These are phyloP conservation scores for Gnathonemus echidnorhynchus DNA, from an alignment of 2,113 vertebrate species.

Conservation along the genomic window DNA sequence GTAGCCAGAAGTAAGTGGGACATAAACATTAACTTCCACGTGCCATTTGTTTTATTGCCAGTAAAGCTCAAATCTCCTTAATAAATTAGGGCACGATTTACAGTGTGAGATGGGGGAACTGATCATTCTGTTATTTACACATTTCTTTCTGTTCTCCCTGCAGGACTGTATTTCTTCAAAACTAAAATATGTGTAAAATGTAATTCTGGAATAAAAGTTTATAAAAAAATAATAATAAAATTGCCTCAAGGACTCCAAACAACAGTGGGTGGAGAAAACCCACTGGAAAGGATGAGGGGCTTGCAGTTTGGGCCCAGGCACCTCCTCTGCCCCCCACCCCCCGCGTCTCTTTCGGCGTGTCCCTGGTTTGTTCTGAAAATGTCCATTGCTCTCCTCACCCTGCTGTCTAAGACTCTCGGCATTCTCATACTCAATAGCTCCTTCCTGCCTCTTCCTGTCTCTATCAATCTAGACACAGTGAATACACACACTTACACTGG, in stretches of 20 bases:
- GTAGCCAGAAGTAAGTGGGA: constrained; percentile 46
- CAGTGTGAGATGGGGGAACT: constrained; percentile 31
- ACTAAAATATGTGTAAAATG: neutral
- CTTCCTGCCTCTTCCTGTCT: neutral
- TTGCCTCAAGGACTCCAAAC: neutral
- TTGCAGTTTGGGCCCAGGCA: neutral
- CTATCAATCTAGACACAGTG: neutral
- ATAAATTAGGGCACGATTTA: constrained; percentile 47
- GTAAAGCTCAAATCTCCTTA: constrained; percentile 37
- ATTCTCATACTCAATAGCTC: neutral
- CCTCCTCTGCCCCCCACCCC: neutral
- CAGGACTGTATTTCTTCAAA: neutral
- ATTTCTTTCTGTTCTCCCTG: neutral
- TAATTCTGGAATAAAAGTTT: neutral
- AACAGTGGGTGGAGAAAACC: neutral
- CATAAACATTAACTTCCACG: constrained; percentile 44
- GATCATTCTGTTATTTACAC: constrained; percentile 35
- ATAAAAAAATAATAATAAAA: neutral
- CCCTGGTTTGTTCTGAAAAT: neutral
- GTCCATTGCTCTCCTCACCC: neutral
- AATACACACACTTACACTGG: neutral
- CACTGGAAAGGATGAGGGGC: neutral
- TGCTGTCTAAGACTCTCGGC: neutral
- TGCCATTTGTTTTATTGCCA: constrained; percentile 39
- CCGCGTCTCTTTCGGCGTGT: neutral